Base-by-base conservation (phyloP, 2,797 vertebrate species). In the Leptodactylus fallax region DNA sequence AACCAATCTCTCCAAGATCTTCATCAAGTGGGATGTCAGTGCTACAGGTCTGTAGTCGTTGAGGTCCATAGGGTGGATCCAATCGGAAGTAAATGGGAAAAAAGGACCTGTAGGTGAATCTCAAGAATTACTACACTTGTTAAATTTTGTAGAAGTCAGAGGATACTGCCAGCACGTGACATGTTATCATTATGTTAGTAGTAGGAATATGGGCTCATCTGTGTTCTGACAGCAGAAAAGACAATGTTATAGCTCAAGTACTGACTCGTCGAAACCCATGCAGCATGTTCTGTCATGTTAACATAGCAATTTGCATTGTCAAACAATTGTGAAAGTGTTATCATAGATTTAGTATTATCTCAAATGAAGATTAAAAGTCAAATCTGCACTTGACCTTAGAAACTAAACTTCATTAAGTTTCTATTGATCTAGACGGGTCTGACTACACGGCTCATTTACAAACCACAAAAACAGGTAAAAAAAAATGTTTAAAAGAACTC, bases 311-410 rank as follows among this genome's bases (percentile, higher is more conserved):
- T 27, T 27, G 51, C 9, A 3, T 14, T 25, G 14, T 12, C 23
- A 55, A 78, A 16, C 11, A 49, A 25, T 27, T 25, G 8, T 0
- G 53, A 77, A 23, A 56, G 23, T 12, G 8, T 0, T 47, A 10
- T 8, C 17, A 72, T 47, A 47, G 17, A 72, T 72, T 72, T 19
- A 4, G 16, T 3, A 72, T 72, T 47, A 36, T 72, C 36, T 72
- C 14, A 72, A 72, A 45, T 19, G 14, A 19, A 72, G 16, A 72
- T 47, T 72, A 72, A 71, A 71, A 71, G 27, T 71, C 25, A 71
- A 71, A 71, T 71, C 67, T 71, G 27, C 27, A 9, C 36, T 36
- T 71, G 67, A 71, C 67, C 67, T 71, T 71, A 71, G 65, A 69
- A 71, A 71, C 67, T 71, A 45, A 71, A 71, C 67, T 71, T 45